These are phyloP conservation scores for Clupea harengus DNA, from an alignment of 2,113 vertebrate genomes.

Conservation along the genomic window DNA sequence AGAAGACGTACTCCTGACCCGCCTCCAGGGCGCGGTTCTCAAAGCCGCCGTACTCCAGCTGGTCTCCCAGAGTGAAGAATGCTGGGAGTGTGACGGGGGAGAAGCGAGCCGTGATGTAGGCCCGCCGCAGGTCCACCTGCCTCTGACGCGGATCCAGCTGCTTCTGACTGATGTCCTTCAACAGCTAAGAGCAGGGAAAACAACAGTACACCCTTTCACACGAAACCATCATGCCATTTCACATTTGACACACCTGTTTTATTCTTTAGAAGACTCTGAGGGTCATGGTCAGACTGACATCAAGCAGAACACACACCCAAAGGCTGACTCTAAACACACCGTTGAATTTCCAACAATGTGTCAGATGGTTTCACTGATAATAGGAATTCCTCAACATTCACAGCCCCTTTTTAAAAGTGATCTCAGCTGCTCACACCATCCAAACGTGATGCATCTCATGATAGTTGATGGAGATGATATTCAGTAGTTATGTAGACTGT, in stretches of 20 bases:
- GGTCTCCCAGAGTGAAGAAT: slow-evolving; percentile 89
- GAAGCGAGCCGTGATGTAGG: slow-evolving; percentile 92
- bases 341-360: background rate
- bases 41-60: slow-evolving; percentile 89
- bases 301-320: background rate
- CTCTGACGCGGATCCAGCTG: slow-evolving; percentile 86
- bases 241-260: background rate
- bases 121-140: slow-evolving; percentile 83
- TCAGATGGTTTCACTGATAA: background rate
- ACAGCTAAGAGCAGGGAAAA: slow-evolving; percentile 69
- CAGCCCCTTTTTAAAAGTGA: no score
- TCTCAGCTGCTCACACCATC: no score
- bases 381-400: background rate
- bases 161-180: slow-evolving; percentile 85
- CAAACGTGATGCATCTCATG: no score
- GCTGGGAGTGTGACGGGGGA: slow-evolving; percentile 78
- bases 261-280: background rate
- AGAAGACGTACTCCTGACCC: slow-evolving; percentile 90
- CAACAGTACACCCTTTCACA: background rate
- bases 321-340: background rate
- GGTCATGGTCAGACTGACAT: background rate
- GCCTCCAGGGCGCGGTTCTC: slow-evolving; percentile 90
- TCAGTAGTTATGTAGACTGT: no score
- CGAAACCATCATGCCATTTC: background rate
- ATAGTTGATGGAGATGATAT: background rate